Evolutionary conservation across 2,797 vertebrate species (phyloP), one percentile per base, ranked within the genome.

Genomic region (Sebastes oblongus): DNA sequence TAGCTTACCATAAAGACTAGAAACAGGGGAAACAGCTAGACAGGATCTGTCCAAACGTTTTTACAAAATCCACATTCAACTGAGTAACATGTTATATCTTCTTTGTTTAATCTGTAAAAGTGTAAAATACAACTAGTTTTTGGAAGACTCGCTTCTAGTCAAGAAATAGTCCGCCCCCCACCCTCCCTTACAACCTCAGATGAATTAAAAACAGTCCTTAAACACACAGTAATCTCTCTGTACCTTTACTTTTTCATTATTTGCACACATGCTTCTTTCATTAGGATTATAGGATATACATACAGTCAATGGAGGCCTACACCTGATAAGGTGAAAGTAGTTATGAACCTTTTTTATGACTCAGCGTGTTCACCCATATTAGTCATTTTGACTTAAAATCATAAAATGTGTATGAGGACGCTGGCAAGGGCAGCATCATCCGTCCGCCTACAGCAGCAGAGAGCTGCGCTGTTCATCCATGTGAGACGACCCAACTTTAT

Each of bases 401-500:
- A 85, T 87, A 56, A 88, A 83, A 88, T 72, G 81, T 85, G 82
- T 29, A 80, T 72, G 82, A 80, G 69, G 65, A 74, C 3, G 34
- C 69, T 81, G 68, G 36, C 58, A 72, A 61, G 83, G 66, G 61
- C 73, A 25, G 36, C 22, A 71, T 87, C 78, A 80, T 88, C 75
- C 14, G 59, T 86, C 70, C 29, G 30, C 78, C 79, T 55, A 68
- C 74, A 61, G 82, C 82, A 66, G 76, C 77, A 78, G 71, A 80
- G 86, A 56, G 75, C 74, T 59, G 72, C 7, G 3, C 27, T 73
- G 91, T 52, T 89, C 87, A 89, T 54, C 77, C 90, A 88, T 62
- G 87, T 88, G 87, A 88, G 80, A 90, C 89, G 7, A 39, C 32
- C 55, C 20, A 1, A 85, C 70, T 86, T 87, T 78, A 89, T 85